A percentile compares a stretch with the other conserved stretches of the same genome.
phyloP scores from a whole-genome alignment of 2,888 invertebrate species.

The Keiferia lycopersicella region DNA sequence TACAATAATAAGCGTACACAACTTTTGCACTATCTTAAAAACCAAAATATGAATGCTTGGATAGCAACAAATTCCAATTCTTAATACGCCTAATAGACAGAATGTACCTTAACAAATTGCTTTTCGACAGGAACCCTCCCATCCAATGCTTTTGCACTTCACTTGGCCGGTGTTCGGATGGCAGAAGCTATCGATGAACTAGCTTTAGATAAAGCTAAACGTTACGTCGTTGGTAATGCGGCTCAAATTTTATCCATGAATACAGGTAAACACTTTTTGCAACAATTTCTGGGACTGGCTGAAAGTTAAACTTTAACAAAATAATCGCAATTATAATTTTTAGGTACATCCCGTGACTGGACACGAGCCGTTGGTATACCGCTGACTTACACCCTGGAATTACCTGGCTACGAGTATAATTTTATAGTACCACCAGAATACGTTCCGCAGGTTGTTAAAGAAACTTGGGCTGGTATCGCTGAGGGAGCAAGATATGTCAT shows the following conservation, averaged over 20 bases:
- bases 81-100: no score
- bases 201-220: constrained; percentile 61
- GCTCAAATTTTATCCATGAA: constrained; percentile 80
- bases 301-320: no score
- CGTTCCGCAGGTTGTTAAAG: constrained; percentile 79
- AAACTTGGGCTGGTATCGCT: constrained; percentile 83
- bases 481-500: constrained; percentile 61
- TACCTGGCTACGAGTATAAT: constrained; percentile 81
- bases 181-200: constrained; percentile 67
- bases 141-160: constrained; percentile 71
- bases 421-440: constrained; percentile 81
- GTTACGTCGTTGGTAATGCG: constrained; percentile 81
- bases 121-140: constrained; percentile 67
- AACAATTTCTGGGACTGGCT: no score
- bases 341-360: constrained; percentile 87
- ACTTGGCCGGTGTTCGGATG: constrained; percentile 64
- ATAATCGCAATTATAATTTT: background rate
- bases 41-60: no score
- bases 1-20: background rate
- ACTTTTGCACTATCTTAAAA: no score
- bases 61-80: no score
- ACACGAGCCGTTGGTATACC: constrained; percentile 81
- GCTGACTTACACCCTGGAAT: constrained; percentile 84
- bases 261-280: constrained; percentile 66
- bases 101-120: no score